phyloP scores from a whole-genome alignment of 2,888 invertebrate genomes.

The Drosophila gaucha region DNA sequence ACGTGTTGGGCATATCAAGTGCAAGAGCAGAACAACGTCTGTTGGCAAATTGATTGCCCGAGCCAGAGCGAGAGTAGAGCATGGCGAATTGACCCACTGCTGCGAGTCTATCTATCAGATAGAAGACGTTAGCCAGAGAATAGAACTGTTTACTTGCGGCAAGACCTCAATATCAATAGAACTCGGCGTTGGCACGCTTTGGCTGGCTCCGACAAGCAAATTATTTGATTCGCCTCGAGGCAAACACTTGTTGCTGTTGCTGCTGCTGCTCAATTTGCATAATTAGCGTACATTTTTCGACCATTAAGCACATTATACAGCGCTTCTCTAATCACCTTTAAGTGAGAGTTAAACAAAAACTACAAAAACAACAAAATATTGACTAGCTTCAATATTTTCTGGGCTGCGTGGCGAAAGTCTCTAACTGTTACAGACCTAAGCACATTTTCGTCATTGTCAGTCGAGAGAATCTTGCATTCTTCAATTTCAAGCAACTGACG shows the following conservation, averaged over 20 bases:
- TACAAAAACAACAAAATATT: conserved; percentile 20
- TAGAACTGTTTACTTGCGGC: conserved; percentile 60
- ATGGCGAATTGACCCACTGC: conserved; percentile 65
- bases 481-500: too few relatives aligned
- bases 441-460: conserved; percentile 6
- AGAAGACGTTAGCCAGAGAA: conserved; percentile 54
- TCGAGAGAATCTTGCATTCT: conserved; percentile 15
- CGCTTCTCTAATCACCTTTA: conserved; percentile 57
- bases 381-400: conserved; percentile 2
- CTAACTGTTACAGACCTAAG: background rate
- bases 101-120: conserved; percentile 25
- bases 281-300: conserved; percentile 61
- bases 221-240: conserved; percentile 22
- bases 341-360: conserved; percentile 62
- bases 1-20: conserved; percentile 57
- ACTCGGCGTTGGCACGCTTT: conserved; percentile 56
- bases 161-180: conserved; percentile 65
- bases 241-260: conserved; percentile 23
- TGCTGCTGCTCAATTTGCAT: conserved; percentile 65
- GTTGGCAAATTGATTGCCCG: conserved; percentile 62
- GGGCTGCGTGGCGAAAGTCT: conserved; percentile 58
- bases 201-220: conserved; percentile 4
- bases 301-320: conserved; percentile 35
- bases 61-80: conserved; percentile 45
- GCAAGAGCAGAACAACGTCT: conserved; percentile 39